phyloP scores from a whole-genome alignment of 1,140 invertebrate genomes.

The Linepithema humile region DNA sequence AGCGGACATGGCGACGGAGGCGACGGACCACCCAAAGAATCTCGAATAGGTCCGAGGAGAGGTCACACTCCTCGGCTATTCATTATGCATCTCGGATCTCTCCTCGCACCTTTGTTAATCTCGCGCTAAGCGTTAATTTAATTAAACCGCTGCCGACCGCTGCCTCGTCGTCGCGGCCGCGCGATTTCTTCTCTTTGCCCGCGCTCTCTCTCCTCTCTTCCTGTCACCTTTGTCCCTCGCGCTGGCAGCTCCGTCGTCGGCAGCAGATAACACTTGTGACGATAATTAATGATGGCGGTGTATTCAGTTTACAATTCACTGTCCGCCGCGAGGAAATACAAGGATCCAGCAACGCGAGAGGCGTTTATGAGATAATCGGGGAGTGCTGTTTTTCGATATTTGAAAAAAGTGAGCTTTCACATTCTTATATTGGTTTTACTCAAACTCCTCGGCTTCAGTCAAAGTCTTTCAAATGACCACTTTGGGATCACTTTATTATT shows the following conservation, averaged over 20 bases:
- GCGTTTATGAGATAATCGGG: background rate
- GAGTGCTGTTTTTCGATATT: background rate
- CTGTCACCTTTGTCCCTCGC: conserved; percentile 29
- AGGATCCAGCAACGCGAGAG: background rate
- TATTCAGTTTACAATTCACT: background rate
- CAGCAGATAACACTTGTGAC: conserved; percentile 61
- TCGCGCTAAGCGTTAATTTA: conserved; percentile 84
- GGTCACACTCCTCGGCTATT: conserved; percentile 76
- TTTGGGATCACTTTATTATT: background rate
- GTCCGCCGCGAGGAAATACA: background rate
- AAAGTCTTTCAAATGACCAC: background rate
- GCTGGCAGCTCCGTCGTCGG: conserved; percentile 40
- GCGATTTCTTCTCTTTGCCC: conserved; percentile 65
- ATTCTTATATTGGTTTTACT: background rate
- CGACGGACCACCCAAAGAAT: conserved; percentile 83
- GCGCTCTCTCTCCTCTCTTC: conserved; percentile 33
- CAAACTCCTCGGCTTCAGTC: background rate
- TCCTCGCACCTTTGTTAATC: conserved; percentile 84
- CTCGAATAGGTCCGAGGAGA: conserved; percentile 72
- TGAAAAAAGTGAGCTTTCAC: background rate
- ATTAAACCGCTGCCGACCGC: conserved; percentile 82
- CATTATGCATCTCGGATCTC: conserved; percentile 85
- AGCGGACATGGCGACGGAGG: conserved; percentile 74
- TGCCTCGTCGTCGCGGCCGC: conserved; percentile 18
- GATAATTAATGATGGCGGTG: conserved; percentile 52